Evolutionary conservation across 2,888 invertebrate genomes (phyloP), one percentile per base, ranked within the genome.

Genomic region (Ditula angustiorana): DNA sequence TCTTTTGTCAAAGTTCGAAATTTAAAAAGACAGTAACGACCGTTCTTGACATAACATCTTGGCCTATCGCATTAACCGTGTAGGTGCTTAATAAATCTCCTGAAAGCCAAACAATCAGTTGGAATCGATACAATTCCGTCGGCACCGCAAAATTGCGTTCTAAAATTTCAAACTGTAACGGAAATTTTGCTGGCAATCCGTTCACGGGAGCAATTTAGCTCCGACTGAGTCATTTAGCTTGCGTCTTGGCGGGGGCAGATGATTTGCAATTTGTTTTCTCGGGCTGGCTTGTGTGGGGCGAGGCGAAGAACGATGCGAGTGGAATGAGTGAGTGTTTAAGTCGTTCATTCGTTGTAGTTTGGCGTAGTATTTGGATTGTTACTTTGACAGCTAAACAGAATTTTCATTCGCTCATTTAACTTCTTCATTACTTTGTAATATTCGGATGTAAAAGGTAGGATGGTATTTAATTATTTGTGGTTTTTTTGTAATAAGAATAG

Each of bases 241-340:
- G 74, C 80, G 83, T 86, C 86, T 86, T 86, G 71, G 63, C 68
- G 68, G 84, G 82, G 84, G 82, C 78, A 87, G 91, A 90, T 92
- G 91, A 92, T 92, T 92, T 90, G 90, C 88, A 92, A 92, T 92
- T 92, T 92, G 92, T 92, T 92, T 91, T 92, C 90, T 90, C 82
- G 81, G 80, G 83, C 80, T 82, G 77, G 75, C 80, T 83, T 77
- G 75, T 33, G 61, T 69, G 62, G 75, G 47, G 59, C 35, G 23
- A 13, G 49, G 33, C 5, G 71, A 4, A 76, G 33, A 77, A 33
- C 19, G 70, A 0, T 21, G 77, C 66, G 76, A 69, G 68, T 79
- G 73, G 7, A 21, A 63, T 35, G 57, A 63, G 35, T 52, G 57
- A 63, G 52, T 58, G 57, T 19, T 10, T 16, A 21, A 52, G 1